Evolutionary conservation across 2,113 vertebrate species (phyloP), one percentile per base, ranked within the genome.

Genomic region (Terrapene triunguis): DNA sequence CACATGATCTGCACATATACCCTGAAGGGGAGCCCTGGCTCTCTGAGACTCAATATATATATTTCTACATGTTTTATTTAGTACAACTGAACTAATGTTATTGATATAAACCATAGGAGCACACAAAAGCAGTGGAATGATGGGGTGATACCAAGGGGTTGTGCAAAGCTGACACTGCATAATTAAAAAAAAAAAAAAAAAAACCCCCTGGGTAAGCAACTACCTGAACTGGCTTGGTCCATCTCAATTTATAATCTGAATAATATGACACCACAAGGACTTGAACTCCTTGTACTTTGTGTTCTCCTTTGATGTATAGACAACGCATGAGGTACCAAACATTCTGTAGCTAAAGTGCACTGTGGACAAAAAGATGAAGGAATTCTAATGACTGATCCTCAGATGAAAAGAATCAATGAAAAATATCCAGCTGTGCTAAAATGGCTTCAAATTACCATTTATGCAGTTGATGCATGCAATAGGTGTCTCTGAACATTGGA

Each of bases 361-460:
- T 81, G 93, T 27, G 62, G 62, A 89, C 53, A 72, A 95, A 96
- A 93, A 97, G 86, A 87, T 27, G 88, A 95, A 97, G 72, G 84
- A 93, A 95, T 87, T 91, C 90, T 94, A 97, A 96, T 87, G 89
- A 98, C 97, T 95, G 94, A 96, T 97, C n/a, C 82, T 97, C 76
- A 95, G 82, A 96, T 94, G 81, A 97, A 97, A 98, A 97, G 96
- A 98, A 95, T 96, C 95, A 97, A 69, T 97, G 84, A 95, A 97
- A 98, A 98, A 97, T 95, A 96, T 85, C 94, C 96, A 98, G 93
- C 94, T 96, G 94, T 87, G 85, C 65, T 90, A 97, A 97, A 97
- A 97, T 91, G 85, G 82, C 91, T 96, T 94, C 84, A 97, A 93
- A 94, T 96, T 95, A 93, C 83, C 96, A 87, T 96, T 98, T 96